Conservation (phyloP, 2,888 invertebrate species). For the Melanargia galathea region DNA sequence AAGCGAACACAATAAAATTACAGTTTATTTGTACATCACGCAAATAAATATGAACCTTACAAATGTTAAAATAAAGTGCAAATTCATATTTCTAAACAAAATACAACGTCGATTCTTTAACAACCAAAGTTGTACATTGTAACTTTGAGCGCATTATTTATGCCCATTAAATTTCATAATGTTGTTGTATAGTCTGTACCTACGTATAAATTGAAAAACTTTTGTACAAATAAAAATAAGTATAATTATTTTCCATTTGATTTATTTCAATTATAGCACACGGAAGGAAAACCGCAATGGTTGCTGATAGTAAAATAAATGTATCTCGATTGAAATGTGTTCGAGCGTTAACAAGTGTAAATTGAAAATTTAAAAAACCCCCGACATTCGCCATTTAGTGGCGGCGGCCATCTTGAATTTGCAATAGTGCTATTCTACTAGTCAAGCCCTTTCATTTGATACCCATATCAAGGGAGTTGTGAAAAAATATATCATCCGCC, state of each 20-base stretch:
- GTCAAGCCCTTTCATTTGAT: no score
- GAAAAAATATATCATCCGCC: no score
- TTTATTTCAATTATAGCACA: conserved; percentile 9
- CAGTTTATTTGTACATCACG: neutral
- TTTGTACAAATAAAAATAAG: conserved; percentile 5
- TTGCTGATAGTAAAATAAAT: neutral
- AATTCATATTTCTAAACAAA: neutral
- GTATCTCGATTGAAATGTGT: no score
- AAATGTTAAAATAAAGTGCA: neutral
- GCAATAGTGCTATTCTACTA: no score
- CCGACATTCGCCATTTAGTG: no score
- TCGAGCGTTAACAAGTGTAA: no score
- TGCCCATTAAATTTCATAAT: conserved; percentile 25
- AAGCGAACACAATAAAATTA: conserved; percentile 32
- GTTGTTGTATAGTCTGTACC: conserved; percentile 5
- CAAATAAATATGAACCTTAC: neutral
- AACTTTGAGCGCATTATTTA: conserved; percentile 25
- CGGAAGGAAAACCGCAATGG: conserved; percentile 15
- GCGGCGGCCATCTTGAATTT: no score
- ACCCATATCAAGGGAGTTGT: no score
- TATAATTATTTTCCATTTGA: conserved; percentile 1
- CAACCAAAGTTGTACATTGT: conserved; percentile 27
- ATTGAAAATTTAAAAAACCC: no score
- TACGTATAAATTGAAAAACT: conserved; percentile 23
- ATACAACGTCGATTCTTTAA: conserved; percentile 6